These are phyloP conservation scores for Berghia stephanieae DNA, from an alignment of 1,140 invertebrate genomes.

Conservation along the genomic window DNA sequence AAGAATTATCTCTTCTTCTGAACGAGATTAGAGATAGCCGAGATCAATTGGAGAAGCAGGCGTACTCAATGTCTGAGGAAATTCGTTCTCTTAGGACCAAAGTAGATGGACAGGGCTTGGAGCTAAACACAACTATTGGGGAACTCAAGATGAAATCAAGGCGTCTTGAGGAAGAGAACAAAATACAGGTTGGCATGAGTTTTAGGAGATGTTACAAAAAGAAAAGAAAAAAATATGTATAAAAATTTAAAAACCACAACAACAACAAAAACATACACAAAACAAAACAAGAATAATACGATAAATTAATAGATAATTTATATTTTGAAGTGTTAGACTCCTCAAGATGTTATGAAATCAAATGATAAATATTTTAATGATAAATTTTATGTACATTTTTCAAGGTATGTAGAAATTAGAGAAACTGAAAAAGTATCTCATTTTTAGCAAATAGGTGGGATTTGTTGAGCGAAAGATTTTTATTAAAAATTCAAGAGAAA, in stretches of 20 bases:
- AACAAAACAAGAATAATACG: no score
- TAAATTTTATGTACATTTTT: no score
- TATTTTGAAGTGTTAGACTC: no score
- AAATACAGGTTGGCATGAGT: constrained; percentile 47
- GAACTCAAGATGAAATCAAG: constrained; percentile 57
- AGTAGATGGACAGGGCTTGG: constrained; percentile 53
- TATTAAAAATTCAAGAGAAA: no score
- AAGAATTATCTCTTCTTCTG: constrained; percentile 40
- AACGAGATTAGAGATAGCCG: constrained; percentile 51
- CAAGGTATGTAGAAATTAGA: no score
- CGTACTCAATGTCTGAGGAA: constrained; percentile 57
- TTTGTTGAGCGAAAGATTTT: neutral
- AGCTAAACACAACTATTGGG: constrained; percentile 46
- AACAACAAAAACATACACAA: no score
- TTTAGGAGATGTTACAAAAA: no score
- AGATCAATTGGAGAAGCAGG: constrained; percentile 55
- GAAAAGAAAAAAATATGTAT: no score
- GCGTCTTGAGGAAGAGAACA: constrained; percentile 62
- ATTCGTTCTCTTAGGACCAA: constrained; percentile 51
- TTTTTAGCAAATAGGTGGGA: neutral
- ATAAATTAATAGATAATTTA: no score
- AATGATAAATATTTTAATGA: no score
- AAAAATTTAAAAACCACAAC: no score
- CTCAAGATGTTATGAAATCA: no score
- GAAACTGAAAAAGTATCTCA: neutral